Conservation (phyloP, 2,888 invertebrate genomes). For the Sphaerophoria rueppellii region DNA sequence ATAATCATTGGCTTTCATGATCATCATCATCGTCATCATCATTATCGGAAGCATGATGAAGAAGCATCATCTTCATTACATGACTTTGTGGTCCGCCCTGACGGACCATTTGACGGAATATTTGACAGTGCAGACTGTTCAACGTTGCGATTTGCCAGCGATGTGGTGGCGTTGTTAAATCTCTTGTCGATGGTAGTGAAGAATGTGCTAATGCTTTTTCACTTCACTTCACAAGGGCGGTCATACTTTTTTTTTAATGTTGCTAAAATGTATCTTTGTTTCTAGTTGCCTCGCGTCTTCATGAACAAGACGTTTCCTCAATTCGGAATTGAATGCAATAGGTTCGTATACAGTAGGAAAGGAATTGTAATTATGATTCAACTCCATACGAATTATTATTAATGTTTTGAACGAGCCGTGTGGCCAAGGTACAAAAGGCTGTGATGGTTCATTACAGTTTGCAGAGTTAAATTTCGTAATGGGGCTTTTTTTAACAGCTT, state of each 20-base stretch:
- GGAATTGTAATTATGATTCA: conserved; percentile 67
- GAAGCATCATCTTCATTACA: conserved; percentile 71
- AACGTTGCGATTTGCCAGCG: too few species aligned
- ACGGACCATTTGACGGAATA: conserved; percentile 59
- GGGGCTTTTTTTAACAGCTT: conserved; percentile 40
- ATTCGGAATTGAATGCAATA: conserved; percentile 29
- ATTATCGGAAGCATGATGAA: conserved; percentile 58
- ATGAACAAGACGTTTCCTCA: conserved; percentile 41
- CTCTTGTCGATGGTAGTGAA: background rate
- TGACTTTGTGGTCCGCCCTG: conserved; percentile 71
- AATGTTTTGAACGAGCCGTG: conserved; percentile 30
- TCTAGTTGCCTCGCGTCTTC: conserved; percentile 35
- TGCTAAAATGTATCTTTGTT: conserved; percentile 44
- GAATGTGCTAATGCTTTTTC: conserved; percentile 47
- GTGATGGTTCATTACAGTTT: conserved; percentile 59
- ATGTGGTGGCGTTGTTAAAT: conserved; percentile 49
- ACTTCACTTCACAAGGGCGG: conserved; percentile 60
- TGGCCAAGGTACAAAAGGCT: conserved; percentile 6
- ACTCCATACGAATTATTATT: conserved; percentile 40
- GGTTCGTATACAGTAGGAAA: conserved; percentile 7
- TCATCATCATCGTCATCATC: conserved; percentile 24
- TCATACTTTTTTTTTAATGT: conserved; percentile 50
- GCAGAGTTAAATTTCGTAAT: conserved; percentile 56
- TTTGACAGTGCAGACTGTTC: conserved; percentile 64
- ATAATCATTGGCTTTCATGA: conserved; percentile 46